phyloP scores from a whole-genome alignment of 2,113 vertebrate species.

The Tupaia chinensis region DNA sequence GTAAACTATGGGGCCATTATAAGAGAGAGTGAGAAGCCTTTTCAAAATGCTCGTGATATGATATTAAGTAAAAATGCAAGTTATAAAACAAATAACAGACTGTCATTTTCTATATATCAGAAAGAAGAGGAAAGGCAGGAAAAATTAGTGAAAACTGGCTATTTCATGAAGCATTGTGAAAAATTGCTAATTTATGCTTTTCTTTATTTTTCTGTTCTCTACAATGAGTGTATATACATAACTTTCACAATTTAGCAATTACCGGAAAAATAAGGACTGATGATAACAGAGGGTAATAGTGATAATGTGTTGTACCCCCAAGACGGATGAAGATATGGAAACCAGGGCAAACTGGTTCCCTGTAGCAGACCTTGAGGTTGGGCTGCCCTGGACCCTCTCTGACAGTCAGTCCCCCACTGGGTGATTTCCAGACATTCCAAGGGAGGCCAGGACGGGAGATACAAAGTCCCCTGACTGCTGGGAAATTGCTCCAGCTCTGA shows the following conservation, averaged over 20 bases:
- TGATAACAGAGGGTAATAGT: no score
- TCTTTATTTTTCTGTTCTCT: background rate
- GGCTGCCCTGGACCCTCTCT: background rate
- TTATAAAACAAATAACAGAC: constrained; percentile 3
- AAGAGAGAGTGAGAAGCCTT: background rate
- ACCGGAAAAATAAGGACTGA: background rate
- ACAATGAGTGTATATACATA: background rate
- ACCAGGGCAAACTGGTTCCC: background rate
- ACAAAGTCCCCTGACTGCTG: background rate
- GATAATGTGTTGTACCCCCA: accelerated
- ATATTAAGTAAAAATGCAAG: constrained; percentile 24
- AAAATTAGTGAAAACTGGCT: background rate
- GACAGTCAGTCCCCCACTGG: background rate
- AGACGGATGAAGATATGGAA: accelerated
- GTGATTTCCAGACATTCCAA: constrained; percentile 13
- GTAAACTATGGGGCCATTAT: background rate
- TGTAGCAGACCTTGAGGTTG: accelerated
- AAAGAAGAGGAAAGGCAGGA: background rate
- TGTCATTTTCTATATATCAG: background rate
- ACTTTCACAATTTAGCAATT: background rate
- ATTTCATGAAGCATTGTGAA: background rate
- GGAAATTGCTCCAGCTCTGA: background rate
- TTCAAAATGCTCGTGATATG: background rate
- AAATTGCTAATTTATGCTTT: background rate
- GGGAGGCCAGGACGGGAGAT: accelerated